Evolutionary conservation across 1,140 invertebrate species (phyloP).

Genomic region (Drosophila sp.): DNA sequence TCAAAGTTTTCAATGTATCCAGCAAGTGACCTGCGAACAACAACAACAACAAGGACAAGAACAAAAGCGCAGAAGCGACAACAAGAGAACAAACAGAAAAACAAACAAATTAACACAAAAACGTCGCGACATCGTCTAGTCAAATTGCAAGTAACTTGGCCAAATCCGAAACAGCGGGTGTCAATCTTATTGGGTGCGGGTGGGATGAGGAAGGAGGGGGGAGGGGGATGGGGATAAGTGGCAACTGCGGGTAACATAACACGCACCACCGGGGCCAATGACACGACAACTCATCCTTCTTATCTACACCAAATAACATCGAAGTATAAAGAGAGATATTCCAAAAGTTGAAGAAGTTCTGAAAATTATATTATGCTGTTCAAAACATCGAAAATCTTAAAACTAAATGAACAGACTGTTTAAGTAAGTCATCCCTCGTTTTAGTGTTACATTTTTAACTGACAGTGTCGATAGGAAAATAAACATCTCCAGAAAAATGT

Average conservation of each 20-base stretch:
- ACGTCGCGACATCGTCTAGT: constrained; percentile 62
- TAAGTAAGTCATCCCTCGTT: no score
- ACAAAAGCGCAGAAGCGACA: no score
- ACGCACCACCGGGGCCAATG: constrained; percentile 4
- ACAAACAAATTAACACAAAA: constrained; percentile 44
- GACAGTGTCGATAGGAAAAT: no score
- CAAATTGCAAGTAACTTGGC: constrained; percentile 65
- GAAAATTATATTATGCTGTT: no score
- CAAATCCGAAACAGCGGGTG: constrained; percentile 41
- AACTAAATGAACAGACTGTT: no score
- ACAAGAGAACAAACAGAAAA: constrained; percentile 23
- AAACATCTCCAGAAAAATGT: no score
- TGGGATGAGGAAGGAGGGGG: neutral
- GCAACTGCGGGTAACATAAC: neutral
- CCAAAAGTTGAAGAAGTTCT: neutral
- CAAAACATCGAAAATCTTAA: no score
- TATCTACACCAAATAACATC: neutral
- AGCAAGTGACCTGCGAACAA: constrained; percentile 16
- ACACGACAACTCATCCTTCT: neutral
- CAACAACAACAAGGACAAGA: constrained; percentile 18
- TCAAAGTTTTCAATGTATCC: constrained; percentile 42
- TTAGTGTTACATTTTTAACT: no score
- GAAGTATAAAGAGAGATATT: neutral
- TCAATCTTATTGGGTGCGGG: no score
- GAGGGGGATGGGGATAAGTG: neutral